Evolutionary conservation across 2,888 invertebrate genomes (phyloP), one percentile per base, ranked within the genome.

Genomic region (Embidobia sp.): DNA sequence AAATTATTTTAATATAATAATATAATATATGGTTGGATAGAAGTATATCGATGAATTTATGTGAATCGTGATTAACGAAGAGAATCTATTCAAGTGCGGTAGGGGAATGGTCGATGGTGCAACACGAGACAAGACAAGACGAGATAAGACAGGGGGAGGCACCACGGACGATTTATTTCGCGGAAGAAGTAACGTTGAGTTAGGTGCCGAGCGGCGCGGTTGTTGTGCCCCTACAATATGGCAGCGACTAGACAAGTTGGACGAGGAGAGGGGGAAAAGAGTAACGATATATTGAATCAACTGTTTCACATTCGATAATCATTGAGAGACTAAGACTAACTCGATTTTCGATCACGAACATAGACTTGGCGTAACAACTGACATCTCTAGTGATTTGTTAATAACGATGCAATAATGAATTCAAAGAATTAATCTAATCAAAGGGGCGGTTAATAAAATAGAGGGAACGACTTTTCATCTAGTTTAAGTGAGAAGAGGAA

Each of bases 241-340:
- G 66, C 74, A 84, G 82, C 81, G 75, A 80, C 80, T 80, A 79
- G 78, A n/a, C n/a, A n/a, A n/a, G n/a, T n/a, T n/a, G n/a, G n/a
- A n/a, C n/a, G n/a, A n/a, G n/a, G n/a, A n/a, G n/a, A n/a, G n/a
- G n/a, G 81, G 67, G 78, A 78, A 80, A 51, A 77, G 70, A 79
- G 26, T 44, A 10, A 48, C 27, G 82, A 81, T 82, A 80, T 79
- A 80, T 83, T 80, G 80, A 82, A 82, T 80, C 80, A 82, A 6
- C 81, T 84, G 82, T 86, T 85, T 86, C 82, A 88, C 86, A 86
- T 86, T 88, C 88, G 88, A 89, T 89, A 89, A 89, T 89, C 89
- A 89, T 85, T 88, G 89, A 89, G 89, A 89, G 89, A 86, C 87
- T 88, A 89, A 89, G 89, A 89, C 89, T 89, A 89, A 89, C 88